Base-by-base conservation (phyloP, 2,888 invertebrate species). In the Celastrina argiolus region DNA sequence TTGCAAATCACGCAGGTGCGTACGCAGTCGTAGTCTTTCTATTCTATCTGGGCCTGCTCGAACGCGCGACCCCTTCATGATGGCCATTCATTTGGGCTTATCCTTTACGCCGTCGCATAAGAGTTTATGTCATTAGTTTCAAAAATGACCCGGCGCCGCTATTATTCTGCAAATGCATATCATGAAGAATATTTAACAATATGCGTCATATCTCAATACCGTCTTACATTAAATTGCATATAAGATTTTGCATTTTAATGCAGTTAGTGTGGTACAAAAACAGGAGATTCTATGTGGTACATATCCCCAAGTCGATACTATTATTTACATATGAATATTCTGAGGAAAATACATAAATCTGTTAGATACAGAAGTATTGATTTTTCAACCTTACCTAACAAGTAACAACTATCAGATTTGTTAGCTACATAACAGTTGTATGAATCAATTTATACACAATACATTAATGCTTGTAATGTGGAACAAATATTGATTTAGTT, bases 1-100 rank as follows among this genome's bases (percentile, higher is more conserved):
- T 85, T 83, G 86, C 89, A 88, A 90, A 91, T 89, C 95, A 96
- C 96, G 96, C 96, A 97, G 96, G 97, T 97, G 96, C 97, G 96
- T 96, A 97, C 97, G 97, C 97, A 97, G 97, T 94, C 96, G 96
- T 96, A 95, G 94, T 94, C 94, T 93, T 92, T 93, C 93, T 93
- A 93, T 94, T 93, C 94, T 93, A 94, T 95, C 96, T 96, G 96
- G 94, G 96, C 95, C 94, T 96, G 96, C 96, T 95, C 96, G 93
- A 93, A 93, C 92, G 92, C 92, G 92, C 92, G 89, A 82, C 82
- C 86, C 88, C 84, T 87, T 84, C 90, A 89, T 91, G 87, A 85
- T 88, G 88, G 88, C 89, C 89, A 90, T 89, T 91, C 90, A 87
- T 89, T 91, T 91, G 85, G 88, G 84, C 83, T 86, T 88, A 86